Evolutionary conservation across 1,140 invertebrate genomes (phyloP).

Genomic region (Cyclina sinensis): DNA sequence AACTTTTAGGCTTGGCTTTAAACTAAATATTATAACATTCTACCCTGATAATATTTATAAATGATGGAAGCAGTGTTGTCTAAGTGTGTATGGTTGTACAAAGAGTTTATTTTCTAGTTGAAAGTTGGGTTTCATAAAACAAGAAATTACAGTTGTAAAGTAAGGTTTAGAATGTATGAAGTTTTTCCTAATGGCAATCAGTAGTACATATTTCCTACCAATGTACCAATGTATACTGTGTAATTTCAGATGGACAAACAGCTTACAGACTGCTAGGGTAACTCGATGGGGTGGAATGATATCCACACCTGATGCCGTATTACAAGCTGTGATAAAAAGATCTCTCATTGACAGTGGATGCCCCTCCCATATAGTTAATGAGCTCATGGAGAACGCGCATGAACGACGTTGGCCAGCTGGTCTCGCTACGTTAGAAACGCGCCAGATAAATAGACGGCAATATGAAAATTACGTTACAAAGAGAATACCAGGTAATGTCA

Average conservation of each 20-base stretch:
- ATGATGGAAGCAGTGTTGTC: too few species aligned
- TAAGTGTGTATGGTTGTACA: too few species aligned
- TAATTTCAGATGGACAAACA: conserved; percentile 92
- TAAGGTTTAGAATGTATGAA: too few species aligned
- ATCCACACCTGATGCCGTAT: conserved; percentile 96
- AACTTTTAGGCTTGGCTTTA: too few species aligned
- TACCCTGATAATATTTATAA: too few species aligned
- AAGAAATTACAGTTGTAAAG: too few species aligned
- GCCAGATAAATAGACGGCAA: conserved; percentile 94
- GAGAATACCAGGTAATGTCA: conserved; percentile 92
- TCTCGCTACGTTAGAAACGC: conserved; percentile 96
- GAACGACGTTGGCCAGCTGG: conserved; percentile 97
- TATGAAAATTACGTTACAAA: conserved; percentile 98
- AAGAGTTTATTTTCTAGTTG: too few species aligned
- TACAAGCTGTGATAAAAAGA: conserved; percentile 94
- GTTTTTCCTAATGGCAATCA: too few species aligned
- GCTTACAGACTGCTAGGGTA: conserved; percentile 94
- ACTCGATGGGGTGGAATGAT: conserved; percentile 99
- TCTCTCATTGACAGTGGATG: conserved; percentile 95
- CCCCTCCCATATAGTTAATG: conserved; percentile 96
- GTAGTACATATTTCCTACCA: too few species aligned
- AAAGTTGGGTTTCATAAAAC: too few species aligned
- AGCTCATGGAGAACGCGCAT: conserved; percentile 99
- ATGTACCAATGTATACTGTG: too few species aligned
- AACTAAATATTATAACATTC: too few species aligned